Evolutionary conservation across 2,797 vertebrate species (phyloP), one percentile per base, ranked within the genome.

Genomic region (Sebastes miniatus): DNA sequence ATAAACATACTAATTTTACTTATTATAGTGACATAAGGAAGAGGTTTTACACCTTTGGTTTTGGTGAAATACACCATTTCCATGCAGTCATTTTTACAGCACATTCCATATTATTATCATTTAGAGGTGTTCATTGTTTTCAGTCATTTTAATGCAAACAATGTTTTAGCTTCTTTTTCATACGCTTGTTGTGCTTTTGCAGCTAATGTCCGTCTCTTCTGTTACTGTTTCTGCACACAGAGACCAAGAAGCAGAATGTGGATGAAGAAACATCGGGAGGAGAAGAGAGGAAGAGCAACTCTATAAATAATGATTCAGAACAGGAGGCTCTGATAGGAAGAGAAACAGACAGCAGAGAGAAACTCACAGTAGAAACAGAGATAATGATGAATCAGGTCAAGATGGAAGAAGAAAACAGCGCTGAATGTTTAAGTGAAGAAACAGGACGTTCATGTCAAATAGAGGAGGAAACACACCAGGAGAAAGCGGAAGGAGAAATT

Each of bases 241-340:
- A 54, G n/a, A 54, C 0, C 3, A 12, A 22, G 52, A 6, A 6
- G 52, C 9, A 54, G 1, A 2, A 0, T 22, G 10, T 0, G n/a
- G n/a, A 54, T 54, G 52, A 54, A 54, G 52, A 54, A 54, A 54
- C 52, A 22, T 5, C 0, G n/a, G n/a, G 52, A 54, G n/a, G 9
- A 54, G 52, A 1, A 22, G 2, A 22, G n/a, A 54, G n/a, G 52
- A 12, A 54, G 52, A 22, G n/a, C 4, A 12, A 11, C 8, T 22
- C 9, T 10, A 54, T n/a, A 54, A 54, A 0, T 6, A 54, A 22
- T 54, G 10, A 54, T 22, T 22, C 52, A 24, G 52, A 56, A 24
- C n/a, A 24, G n/a, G 1, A 56, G n/a, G 0, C 22, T 22, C 52
- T 56, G 5, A 24, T 56, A 5, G 52, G 6, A 56, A 56, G n/a